These are phyloP conservation scores for Lontra canadensis DNA, from an alignment of 2,113 vertebrate genomes.

Conservation along the genomic window DNA sequence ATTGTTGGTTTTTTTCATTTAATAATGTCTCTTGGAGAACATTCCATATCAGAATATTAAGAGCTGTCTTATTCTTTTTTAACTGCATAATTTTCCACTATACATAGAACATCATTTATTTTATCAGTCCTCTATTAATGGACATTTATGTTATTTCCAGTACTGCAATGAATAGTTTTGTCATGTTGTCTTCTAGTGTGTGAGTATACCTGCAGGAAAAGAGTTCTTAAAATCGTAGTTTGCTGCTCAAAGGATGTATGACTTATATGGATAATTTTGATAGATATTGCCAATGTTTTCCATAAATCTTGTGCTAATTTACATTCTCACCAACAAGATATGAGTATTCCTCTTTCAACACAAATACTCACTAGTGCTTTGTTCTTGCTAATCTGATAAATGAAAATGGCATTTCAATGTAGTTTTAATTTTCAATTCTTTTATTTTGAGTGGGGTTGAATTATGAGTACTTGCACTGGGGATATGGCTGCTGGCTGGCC, in stretches of 20 bases:
- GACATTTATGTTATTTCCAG: not conserved
- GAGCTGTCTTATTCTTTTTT: not conserved
- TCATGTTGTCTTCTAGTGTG: not conserved
- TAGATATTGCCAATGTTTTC: not conserved
- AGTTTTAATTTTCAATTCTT: not conserved
- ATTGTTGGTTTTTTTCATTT: not conserved
- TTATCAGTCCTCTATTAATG: not conserved
- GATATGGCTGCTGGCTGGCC: slow-evolving; percentile 73
- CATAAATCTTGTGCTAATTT: not conserved
- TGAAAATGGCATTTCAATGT: not conserved
- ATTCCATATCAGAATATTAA: not conserved
- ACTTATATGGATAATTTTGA: not conserved
- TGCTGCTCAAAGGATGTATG: not conserved
- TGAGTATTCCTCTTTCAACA: not conserved
- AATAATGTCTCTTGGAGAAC: not conserved
- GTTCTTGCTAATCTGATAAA: not conserved
- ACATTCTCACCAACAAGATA: not conserved
- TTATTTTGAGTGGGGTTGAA: not conserved
- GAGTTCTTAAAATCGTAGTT: not conserved
- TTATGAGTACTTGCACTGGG: slow-evolving; percentile 83
- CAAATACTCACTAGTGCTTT: not conserved
- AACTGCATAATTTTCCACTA: not conserved
- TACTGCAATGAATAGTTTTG: not conserved
- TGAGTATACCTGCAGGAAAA: not conserved
- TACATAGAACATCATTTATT: not conserved